Evolutionary conservation across 2,113 vertebrate species (phyloP).

Genomic region (Aspidoscelis tigris): DNA sequence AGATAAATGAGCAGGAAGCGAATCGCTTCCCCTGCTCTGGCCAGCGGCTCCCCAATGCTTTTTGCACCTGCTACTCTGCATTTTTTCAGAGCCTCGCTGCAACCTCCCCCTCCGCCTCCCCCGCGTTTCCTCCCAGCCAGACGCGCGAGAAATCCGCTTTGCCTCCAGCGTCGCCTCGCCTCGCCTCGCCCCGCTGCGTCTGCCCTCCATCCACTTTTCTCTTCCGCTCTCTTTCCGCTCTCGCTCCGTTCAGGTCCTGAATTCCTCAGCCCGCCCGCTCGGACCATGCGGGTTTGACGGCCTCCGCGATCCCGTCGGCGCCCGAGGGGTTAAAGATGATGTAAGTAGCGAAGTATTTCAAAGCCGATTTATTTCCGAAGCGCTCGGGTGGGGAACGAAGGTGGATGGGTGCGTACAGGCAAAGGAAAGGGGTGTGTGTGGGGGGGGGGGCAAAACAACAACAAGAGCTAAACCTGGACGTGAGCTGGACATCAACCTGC

Average conservation of each 20-base stretch:
- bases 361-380: background rate
- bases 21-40: constrained; percentile 66
- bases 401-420: no score
- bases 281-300: constrained; percentile 38
- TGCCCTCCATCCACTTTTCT: background rate
- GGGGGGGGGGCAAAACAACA: background rate
- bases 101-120: constrained; percentile 8
- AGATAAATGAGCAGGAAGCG: constrained; percentile 74
- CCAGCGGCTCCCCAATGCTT: constrained; percentile 68
- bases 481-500: no score
- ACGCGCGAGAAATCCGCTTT: constrained; percentile 13
- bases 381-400: background rate
- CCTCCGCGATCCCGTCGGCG: constrained; percentile 37
- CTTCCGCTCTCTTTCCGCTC: constrained; percentile 15
- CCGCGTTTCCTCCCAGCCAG: background rate
- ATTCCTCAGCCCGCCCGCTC: constrained; percentile 15
- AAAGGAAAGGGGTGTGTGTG: background rate
- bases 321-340: constrained; percentile 71
- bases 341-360: constrained; percentile 60
- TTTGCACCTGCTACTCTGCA: constrained; percentile 72
- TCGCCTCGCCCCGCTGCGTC: no score
- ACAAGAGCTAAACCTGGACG: background rate
- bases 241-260: constrained; percentile 41
- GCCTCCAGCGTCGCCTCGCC: constrained; percentile 22
- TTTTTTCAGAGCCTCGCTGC: constrained; percentile 23